These are phyloP conservation scores for Accipiter cooperii DNA, from an alignment of 2,113 vertebrate species.

Conservation along the genomic window DNA sequence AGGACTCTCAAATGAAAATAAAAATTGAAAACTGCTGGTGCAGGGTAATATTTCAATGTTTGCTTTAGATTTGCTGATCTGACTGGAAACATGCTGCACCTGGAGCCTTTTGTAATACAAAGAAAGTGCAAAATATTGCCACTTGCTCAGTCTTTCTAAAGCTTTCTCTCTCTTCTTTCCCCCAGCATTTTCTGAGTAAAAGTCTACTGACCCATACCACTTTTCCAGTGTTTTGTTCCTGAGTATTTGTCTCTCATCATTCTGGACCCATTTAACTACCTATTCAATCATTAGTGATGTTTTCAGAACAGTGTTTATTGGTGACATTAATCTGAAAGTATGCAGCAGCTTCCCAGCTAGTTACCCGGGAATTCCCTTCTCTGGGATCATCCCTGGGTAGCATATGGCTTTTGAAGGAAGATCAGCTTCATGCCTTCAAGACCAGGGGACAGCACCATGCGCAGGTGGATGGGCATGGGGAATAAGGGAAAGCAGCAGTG, in stretches of 20 bases:
- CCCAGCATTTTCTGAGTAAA: neutral
- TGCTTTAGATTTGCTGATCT: neutral
- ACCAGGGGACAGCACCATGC: neutral
- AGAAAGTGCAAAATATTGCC: neutral
- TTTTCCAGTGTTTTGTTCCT: neutral
- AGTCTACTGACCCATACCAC: fast-evolving
- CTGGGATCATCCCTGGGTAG: neutral
- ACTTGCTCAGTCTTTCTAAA: neutral
- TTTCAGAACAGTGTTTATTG: neutral
- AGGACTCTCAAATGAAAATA: neutral
- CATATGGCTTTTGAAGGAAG: neutral
- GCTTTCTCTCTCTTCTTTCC: neutral
- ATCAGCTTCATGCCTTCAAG: neutral
- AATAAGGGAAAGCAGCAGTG: neutral
- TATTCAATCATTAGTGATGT: neutral
- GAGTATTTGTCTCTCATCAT: neutral
- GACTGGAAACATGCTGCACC: neutral
- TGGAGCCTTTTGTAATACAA: neutral
- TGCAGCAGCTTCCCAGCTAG: neutral
- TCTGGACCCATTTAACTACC: neutral
- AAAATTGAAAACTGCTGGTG: neutral
- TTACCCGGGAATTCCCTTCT: neutral
- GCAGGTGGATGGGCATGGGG: neutral
- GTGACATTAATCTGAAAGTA: neutral
- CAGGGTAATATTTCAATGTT: neutral